phyloP scores from a whole-genome alignment of 2,113 vertebrate species.

The Tenebrosternarchus preto region DNA sequence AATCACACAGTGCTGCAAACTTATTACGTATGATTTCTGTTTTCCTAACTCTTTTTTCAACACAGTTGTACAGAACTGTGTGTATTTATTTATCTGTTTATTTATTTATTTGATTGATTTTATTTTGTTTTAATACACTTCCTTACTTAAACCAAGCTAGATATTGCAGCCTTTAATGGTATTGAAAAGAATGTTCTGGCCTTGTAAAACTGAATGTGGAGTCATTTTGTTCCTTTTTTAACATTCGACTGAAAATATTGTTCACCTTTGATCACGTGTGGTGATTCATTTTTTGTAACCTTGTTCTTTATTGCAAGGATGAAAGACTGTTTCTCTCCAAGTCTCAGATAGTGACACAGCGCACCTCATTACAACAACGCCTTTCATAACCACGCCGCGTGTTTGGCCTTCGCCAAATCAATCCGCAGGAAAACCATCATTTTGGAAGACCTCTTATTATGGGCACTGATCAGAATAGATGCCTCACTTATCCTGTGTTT shows the following conservation, averaged over 20 bases:
- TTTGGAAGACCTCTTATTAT: conserved; percentile 43
- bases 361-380: conserved; percentile 24
- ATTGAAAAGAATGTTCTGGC: background rate
- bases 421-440: background rate
- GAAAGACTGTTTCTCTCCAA: conserved; percentile 39
- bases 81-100: too few relatives aligned
- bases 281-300: conserved; percentile 35
- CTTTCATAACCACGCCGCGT: conserved; percentile 34
- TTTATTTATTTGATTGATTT: too few relatives aligned
- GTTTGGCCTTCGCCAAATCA: conserved; percentile 45
- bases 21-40: background rate
- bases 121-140: background rate
- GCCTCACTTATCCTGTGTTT: background rate
- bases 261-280: conserved; percentile 19
- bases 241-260: conserved; percentile 9
- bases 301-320: conserved; percentile 36
- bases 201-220: conserved; percentile 19
- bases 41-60: background rate
- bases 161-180: too few relatives aligned
- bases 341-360: conserved; percentile 17
- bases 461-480: conserved; percentile 12
- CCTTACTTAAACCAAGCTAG: background rate
- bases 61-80: background rate
- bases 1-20: background rate
- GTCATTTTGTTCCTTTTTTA: conserved; percentile 21